Conservation (phyloP, 2,888 invertebrate species). For the Drosophila greeni region DNA sequence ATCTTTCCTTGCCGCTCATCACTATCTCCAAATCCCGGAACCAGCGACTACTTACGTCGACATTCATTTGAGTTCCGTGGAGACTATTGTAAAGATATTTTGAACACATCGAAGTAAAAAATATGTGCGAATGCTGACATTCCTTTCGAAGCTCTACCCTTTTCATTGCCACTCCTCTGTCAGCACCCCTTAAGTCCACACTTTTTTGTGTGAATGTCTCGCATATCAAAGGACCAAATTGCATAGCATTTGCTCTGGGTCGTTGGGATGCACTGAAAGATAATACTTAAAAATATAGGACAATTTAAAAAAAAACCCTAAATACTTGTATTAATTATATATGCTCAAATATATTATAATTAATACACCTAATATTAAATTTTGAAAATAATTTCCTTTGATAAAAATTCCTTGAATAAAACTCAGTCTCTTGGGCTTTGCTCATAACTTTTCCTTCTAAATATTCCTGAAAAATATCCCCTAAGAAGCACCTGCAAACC, state of each 20-base stretch:
- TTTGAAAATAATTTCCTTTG: too few species aligned
- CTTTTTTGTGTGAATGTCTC: slow-evolving; percentile 19
- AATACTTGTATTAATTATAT: background rate
- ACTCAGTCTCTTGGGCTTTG: background rate
- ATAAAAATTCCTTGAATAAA: background rate
- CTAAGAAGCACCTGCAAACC: background rate
- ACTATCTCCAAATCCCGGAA: background rate
- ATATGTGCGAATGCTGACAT: slow-evolving; percentile 44
- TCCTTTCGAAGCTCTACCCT: slow-evolving; percentile 7
- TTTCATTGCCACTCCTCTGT: background rate
- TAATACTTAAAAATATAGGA: background rate
- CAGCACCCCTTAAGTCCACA: slow-evolving; percentile 13
- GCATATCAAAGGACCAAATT: slow-evolving; percentile 56
- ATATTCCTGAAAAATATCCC: background rate
- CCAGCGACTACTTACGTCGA: slow-evolving; percentile 49
- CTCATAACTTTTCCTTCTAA: background rate
- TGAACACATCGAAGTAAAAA: slow-evolving; percentile 51
- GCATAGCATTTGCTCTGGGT: slow-evolving; percentile 42
- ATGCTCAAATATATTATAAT: too few species aligned
- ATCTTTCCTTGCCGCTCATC: slow-evolving; percentile 12
- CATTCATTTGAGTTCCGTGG: slow-evolving; percentile 61
- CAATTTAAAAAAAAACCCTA: too few species aligned
- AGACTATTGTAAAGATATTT: slow-evolving; percentile 61
- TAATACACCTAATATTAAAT: too few species aligned
- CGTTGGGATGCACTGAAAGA: background rate